A percentile compares a stretch with the other conserved stretches of the same genome.
phyloP scores from a whole-genome alignment of 2,797 vertebrate genomes.

The Atherinosoma microstoma region DNA sequence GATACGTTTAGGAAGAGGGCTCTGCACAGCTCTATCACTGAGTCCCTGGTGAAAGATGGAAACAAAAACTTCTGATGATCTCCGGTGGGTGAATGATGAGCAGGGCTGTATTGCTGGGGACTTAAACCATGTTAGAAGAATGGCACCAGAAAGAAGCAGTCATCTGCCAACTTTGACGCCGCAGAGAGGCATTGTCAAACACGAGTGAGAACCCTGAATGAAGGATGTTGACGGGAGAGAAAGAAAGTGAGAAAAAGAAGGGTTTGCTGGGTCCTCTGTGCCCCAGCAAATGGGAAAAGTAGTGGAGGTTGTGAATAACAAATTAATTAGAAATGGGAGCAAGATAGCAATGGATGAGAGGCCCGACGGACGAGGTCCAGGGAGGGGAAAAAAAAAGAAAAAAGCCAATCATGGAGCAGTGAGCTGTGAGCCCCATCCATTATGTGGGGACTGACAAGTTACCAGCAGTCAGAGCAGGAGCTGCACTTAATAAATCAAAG shows the following conservation, averaged over 20 bases:
- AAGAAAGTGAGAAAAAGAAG: conserved; percentile 41
- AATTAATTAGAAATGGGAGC: conserved; percentile 86
- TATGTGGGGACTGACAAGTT: conserved; percentile 89
- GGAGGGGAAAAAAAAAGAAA: conserved; percentile 30
- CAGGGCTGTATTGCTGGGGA: conserved; percentile 50
- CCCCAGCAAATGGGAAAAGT: conserved; percentile 67
- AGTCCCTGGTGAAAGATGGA: conserved; percentile 56
- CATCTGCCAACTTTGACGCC: conserved; percentile 76
- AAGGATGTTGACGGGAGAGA: conserved; percentile 36
- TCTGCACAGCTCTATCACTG: conserved; percentile 43
- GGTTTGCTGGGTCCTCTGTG: conserved; percentile 59
- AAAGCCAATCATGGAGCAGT: conserved; percentile 86
- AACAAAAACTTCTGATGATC: conserved; percentile 62
- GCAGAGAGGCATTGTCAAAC: conserved; percentile 70
- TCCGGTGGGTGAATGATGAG: conserved; percentile 66
- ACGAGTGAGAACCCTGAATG: conserved; percentile 66
- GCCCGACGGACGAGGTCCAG: conserved; percentile 69
- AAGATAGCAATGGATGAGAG: conserved; percentile 74
- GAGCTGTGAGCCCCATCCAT: conserved; percentile 90
- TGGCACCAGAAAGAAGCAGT: conserved; percentile 63
- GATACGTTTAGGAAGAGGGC: conserved; percentile 23
- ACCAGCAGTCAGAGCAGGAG: conserved; percentile 86
- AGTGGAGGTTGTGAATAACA: conserved; percentile 81
- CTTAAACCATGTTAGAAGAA: conserved; percentile 64
- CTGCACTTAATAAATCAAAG: conserved; percentile 97